phyloP scores from a whole-genome alignment of 1,140 invertebrate species.

The Scaptomyza pallida region DNA sequence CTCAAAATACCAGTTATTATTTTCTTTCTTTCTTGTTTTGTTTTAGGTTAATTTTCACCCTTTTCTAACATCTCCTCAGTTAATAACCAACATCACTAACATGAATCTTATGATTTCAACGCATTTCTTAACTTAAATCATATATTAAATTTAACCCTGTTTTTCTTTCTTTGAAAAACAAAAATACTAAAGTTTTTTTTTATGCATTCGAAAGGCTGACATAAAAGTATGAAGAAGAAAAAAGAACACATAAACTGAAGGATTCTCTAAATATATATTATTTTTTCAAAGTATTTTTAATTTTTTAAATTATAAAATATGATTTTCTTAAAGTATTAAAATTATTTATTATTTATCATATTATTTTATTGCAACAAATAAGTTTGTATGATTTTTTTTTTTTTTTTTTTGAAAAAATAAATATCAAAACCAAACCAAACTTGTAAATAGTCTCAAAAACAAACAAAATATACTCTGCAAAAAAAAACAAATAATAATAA shows the following conservation, averaged over 20 bases:
- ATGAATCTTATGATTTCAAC: constrained; percentile 60
- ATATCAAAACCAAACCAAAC: constrained; percentile 69
- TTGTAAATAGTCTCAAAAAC: constrained; percentile 79
- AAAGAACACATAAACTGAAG: constrained; percentile 68
- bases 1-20: constrained; percentile 72
- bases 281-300: constrained; percentile 26
- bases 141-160: constrained; percentile 40
- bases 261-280: constrained; percentile 28
- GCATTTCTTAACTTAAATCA: constrained; percentile 14
- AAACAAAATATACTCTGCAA: constrained; percentile 74
- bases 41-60: constrained; percentile 35
- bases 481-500: constrained; percentile 27
- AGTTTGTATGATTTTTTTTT: constrained; percentile 11
- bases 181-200: constrained; percentile 62
- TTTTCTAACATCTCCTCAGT: constrained; percentile 46
- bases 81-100: constrained; percentile 64
- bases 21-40: constrained; percentile 38
- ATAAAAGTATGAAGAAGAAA: constrained; percentile 51
- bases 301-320: constrained; percentile 29
- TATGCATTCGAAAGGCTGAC: constrained; percentile 58
- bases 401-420: constrained; percentile 42
- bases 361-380: constrained; percentile 42
- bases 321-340: constrained; percentile 29
- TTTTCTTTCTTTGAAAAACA: constrained; percentile 53
- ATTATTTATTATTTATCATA: constrained; percentile 8